Evolutionary conservation across 2,113 vertebrate genomes (phyloP).

Genomic region (Ictalurus punctatus): DNA sequence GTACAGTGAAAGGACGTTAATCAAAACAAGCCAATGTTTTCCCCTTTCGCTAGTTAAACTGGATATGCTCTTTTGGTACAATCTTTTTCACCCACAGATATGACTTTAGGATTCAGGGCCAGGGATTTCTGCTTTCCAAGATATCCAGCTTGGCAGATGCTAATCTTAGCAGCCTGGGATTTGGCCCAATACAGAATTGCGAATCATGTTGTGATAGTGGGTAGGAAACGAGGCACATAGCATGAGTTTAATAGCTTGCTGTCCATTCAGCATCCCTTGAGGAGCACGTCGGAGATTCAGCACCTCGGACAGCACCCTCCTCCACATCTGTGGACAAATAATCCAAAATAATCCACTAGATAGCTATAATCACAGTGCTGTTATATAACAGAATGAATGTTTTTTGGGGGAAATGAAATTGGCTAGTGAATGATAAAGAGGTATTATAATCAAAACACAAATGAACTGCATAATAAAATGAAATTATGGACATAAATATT

Average conservation of each 20-base stretch:
- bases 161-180: conserved; percentile 40
- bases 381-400: neutral
- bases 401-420: neutral
- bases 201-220: conserved; percentile 39
- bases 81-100: conserved; percentile 8
- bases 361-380: neutral
- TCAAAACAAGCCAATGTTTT: conserved; percentile 47
- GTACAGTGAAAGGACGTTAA: conserved; percentile 26
- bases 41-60: conserved; percentile 36
- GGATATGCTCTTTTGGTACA: conserved; percentile 15
- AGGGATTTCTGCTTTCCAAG: conserved; percentile 1
- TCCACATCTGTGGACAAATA: conserved; percentile 24
- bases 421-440: neutral
- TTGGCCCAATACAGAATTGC: conserved; percentile 16
- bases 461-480: neutral
- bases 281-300: neutral
- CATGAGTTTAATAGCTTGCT: conserved; percentile 38
- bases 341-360: neutral
- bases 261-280: conserved; percentile 12
- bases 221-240: conserved; percentile 16
- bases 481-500: neutral
- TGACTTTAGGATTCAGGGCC: neutral
- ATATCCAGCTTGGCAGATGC: conserved; percentile 24
- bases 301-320: conserved; percentile 40
- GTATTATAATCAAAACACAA: neutral